phyloP scores from a whole-genome alignment of 2,888 invertebrate genomes.

The Nysson spinosus region DNA sequence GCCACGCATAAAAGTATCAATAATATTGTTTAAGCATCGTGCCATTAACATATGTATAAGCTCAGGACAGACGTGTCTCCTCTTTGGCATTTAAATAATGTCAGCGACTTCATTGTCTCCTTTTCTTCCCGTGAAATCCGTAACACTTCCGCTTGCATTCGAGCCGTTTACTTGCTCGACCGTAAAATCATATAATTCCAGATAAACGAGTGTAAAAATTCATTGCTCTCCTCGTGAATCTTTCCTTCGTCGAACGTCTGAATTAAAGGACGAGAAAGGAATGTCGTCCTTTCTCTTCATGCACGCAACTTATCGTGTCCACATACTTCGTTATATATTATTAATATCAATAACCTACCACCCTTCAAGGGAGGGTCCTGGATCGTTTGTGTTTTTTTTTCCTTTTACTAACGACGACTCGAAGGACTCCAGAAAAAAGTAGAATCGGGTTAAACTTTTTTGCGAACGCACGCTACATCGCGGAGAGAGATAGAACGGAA shows the following conservation, averaged over 20 bases:
- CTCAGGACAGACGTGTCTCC: constrained; percentile 73
- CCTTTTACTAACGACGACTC: constrained; percentile 46
- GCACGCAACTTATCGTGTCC: constrained; percentile 18
- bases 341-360: constrained; percentile 14
- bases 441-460: constrained; percentile 69
- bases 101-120: constrained; percentile 40
- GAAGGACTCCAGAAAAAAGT: constrained; percentile 46
- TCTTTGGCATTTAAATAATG: constrained; percentile 49
- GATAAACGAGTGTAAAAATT: constrained; percentile 63
- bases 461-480: constrained; percentile 55
- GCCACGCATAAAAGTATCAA: constrained; percentile 75
- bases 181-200: constrained; percentile 45
- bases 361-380: constrained; percentile 10
- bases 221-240: constrained; percentile 55
- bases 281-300: constrained; percentile 47
- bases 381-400: constrained; percentile 23
- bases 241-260: constrained; percentile 48
- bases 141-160: neutral
- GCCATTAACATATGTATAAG: constrained; percentile 76
- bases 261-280: constrained; percentile 63
- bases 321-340: constrained; percentile 14
- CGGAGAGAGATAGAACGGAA: constrained; percentile 16
- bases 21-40: constrained; percentile 76
- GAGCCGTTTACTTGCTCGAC: constrained; percentile 22
- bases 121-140: neutral